These are phyloP conservation scores for Sibirionetta formosa DNA, from an alignment of 2,797 vertebrate genomes.

Conservation along the genomic window DNA sequence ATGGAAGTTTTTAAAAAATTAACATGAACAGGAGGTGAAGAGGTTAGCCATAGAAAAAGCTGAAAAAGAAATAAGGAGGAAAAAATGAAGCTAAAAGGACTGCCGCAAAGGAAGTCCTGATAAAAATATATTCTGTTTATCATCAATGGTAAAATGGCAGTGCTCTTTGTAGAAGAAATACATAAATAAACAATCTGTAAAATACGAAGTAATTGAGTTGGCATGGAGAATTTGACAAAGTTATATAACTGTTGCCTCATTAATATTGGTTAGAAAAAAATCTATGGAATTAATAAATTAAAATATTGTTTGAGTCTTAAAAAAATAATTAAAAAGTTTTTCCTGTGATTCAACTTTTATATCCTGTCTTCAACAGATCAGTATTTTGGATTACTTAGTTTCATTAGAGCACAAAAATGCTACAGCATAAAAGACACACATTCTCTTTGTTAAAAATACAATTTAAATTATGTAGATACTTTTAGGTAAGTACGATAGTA, in stretches of 20 bases:
- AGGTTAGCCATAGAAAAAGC: background rate
- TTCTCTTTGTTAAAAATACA: background rate
- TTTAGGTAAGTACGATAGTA: rapidly evolving
- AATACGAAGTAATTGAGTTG: background rate
- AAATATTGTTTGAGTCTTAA: too few relatives aligned
- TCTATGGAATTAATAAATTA: background rate
- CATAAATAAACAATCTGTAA: background rate
- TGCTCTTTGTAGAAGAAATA: background rate
- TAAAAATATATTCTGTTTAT: background rate
- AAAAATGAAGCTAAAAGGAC: background rate
- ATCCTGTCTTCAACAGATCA: background rate
- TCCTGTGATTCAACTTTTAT: background rate
- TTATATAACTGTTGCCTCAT: background rate
- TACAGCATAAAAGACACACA: background rate
- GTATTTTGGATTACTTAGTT: background rate
- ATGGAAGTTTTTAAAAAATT: background rate
- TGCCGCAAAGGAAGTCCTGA: background rate
- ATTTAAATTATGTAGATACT: background rate
- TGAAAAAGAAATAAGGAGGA: background rate
- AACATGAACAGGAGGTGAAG: background rate
- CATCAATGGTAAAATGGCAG: background rate
- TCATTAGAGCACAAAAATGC: background rate
- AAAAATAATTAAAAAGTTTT: too few relatives aligned
- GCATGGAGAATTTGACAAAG: background rate
- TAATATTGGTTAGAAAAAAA: background rate